A percentile compares a stretch with the other conserved stretches of the same genome.
These are phyloP conservation scores for Corythaeola cristata DNA, from an alignment of 2,113 vertebrate species.

Conservation along the genomic window DNA sequence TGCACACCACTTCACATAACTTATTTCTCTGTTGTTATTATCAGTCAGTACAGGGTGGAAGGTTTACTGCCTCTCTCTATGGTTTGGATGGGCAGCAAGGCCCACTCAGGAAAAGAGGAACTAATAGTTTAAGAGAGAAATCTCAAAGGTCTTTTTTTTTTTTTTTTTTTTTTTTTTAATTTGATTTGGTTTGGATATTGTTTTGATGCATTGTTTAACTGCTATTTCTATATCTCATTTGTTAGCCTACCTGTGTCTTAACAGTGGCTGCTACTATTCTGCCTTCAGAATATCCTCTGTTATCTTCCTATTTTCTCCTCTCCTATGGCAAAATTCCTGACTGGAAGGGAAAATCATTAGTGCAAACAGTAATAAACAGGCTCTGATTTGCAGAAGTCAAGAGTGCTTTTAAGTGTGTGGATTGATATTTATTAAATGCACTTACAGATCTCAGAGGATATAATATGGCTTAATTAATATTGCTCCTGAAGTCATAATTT, in stretches of 20 bases:
- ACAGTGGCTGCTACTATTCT: not conserved
- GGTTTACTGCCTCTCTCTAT: not conserved
- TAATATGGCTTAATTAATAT: not conserved
- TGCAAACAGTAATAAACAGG: not conserved
- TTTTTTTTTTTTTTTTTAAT: not conserved
- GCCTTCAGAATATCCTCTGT: not conserved
- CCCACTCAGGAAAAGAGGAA: not conserved
- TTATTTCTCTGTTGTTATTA: not conserved
- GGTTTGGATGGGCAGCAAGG: not conserved
- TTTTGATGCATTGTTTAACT: not conserved
- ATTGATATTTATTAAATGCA: constrained; percentile 17
- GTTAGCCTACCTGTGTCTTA: not conserved
- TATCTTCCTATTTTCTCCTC: not conserved
- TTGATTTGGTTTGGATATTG: not conserved
- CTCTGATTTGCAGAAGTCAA: not conserved
- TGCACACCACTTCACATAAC: not conserved
- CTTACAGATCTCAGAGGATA: not conserved
- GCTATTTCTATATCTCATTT: not conserved
- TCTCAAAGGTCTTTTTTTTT: not conserved
- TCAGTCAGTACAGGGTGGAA: not conserved
- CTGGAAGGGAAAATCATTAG: not conserved
- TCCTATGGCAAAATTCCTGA: not conserved
- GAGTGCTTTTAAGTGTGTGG: not conserved
- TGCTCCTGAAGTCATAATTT: not conserved
- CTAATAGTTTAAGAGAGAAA: not conserved